These are phyloP conservation scores for Drosophila pallidifrons DNA, from an alignment of 1,140 invertebrate genomes.

Conservation along the genomic window DNA sequence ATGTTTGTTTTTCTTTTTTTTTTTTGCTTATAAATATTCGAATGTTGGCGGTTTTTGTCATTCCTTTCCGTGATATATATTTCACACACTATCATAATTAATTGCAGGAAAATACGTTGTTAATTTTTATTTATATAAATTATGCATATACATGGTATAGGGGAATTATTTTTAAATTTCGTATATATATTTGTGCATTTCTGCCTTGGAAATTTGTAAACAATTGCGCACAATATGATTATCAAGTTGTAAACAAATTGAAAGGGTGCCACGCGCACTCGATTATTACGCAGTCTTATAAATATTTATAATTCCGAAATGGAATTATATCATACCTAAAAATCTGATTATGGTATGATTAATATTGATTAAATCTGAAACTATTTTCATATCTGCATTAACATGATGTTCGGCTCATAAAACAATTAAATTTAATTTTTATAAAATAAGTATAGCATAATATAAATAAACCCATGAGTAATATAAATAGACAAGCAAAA, in stretches of 20 bases:
- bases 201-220: conserved; percentile 14
- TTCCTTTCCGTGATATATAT: conserved; percentile 1
- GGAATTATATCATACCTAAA: background rate
- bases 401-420: too few species aligned
- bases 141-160: background rate
- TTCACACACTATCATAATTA: conserved; percentile 23
- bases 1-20: conserved; percentile 63
- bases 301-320: background rate
- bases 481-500: background rate
- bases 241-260: conserved; percentile 32
- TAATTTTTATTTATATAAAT: conserved; percentile 13
- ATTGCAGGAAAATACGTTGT: conserved; percentile 5
- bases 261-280: conserved; percentile 30
- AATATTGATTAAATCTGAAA: background rate
- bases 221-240: conserved; percentile 32
- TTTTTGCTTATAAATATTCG: conserved; percentile 17
- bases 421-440: background rate
- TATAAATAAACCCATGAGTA: background rate
- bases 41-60: background rate
- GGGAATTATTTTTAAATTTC: background rate
- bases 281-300: conserved; percentile 12
- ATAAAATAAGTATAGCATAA: background rate
- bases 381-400: background rate
- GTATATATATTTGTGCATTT: conserved; percentile 1
- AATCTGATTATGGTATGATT: background rate